Base-by-base conservation (phyloP, 2,113 vertebrate species). In the Saguinus midas region DNA sequence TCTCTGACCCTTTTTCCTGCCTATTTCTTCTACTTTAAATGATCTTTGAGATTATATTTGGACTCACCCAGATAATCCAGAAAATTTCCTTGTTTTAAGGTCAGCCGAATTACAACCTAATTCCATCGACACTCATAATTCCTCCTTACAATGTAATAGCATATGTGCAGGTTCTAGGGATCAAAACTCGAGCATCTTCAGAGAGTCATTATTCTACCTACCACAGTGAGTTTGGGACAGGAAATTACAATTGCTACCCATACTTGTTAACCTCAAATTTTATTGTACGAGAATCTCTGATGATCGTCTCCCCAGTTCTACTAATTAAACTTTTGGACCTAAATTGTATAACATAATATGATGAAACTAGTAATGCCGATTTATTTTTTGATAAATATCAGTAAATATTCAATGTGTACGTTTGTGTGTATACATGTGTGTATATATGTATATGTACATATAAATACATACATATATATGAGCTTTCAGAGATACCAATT, bases 181-280 rank as follows among this genome's bases (percentile, higher is more conserved):
- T 45, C 23, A 32, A 32, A 17, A 20, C 3, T 3, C 0, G 10
- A 2, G 10, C 5, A 6, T 75, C 11, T 50, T 48, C 52, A 45
- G 8, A 21, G 50, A 29, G 18, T 2, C 12, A 25, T 76, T 45
- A 17, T n/a, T 58, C 35, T 89, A 35, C 43, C 10, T 61, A 8
- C 6, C 18, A 45, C 17, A 23, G 8, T 48, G 23, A 32, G 16
- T 70, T 86, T 70, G n/a, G 29, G 37, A 12, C 5, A 57, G 32
- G 45, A 80, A 88, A 50, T 84, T 89, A 80, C 12, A 89, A 79
- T 27, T n/a, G 29, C 13, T 75, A 0, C 11, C 9, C 13, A 35
- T 64, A 45, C 20, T 52, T 76, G 57, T 76, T 25, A 45, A 43
- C 61, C 10, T 82, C 6, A 50, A 90, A 68, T 68, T 61, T 90